Conservation (phyloP, 2,113 vertebrate species). For the Prolemur simus region DNA sequence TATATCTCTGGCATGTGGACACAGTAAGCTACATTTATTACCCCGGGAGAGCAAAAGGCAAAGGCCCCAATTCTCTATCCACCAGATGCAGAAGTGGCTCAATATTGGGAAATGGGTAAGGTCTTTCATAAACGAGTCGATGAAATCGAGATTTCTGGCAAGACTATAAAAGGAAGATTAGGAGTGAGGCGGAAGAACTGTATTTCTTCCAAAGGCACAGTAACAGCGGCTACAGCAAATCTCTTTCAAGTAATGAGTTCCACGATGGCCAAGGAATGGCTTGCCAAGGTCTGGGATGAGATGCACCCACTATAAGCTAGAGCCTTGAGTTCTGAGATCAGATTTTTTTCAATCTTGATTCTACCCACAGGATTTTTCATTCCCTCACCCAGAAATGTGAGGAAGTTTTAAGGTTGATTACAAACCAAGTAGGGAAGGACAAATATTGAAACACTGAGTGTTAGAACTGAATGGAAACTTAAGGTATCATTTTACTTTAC, state of each 20-base stretch:
- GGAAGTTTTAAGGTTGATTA: neutral
- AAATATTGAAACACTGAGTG: neutral
- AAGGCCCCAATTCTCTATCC: neutral
- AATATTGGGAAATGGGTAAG: neutral
- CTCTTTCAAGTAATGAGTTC: conserved; percentile 19
- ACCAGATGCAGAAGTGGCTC: neutral
- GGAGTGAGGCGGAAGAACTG: conserved; percentile 32
- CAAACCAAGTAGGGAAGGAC: neutral
- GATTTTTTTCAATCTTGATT: neutral
- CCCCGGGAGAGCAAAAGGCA: neutral
- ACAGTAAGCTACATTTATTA: conserved; percentile 44
- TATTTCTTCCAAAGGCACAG: conserved; percentile 24
- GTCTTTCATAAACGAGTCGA: neutral
- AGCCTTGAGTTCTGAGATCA: neutral
- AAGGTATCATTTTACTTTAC: neutral
- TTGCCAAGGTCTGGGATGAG: conserved; percentile 23
- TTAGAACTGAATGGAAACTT: neutral
- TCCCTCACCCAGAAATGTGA: neutral
- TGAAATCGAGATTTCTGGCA: conserved; percentile 55
- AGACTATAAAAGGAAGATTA: conserved; percentile 45
- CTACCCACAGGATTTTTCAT: neutral
- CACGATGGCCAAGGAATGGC: neutral
- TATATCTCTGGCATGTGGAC: neutral
- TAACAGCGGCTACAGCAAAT: neutral
- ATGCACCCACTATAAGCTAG: neutral